Base-by-base conservation (phyloP, 2,888 invertebrate species). In the Lasioglossum figueresi region DNA sequence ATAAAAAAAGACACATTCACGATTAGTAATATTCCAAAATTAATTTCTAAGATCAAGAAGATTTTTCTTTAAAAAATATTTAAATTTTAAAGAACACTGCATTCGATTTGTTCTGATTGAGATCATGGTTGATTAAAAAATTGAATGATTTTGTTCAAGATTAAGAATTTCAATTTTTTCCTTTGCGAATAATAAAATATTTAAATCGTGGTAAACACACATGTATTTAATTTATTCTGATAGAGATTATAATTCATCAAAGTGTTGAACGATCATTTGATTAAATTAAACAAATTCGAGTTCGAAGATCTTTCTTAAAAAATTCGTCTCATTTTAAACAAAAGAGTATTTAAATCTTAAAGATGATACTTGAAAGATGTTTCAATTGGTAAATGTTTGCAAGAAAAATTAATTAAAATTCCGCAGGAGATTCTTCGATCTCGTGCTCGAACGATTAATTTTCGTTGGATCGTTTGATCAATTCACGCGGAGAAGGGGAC, bases 401-500 rank as follows among this genome's bases (percentile, higher is more conserved):
- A 52, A 23, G 19, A 2, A 48, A 2, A 4, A 10, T 52, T 23
- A 3, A 52, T 52, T 52, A 23, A 52, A 23, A 23, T 52, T 23
- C 1, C 52, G 19, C 0, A 0, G 48, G 2, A 48, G 48, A 48
- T 48, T 23, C 48, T 48, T 48, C 19, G 2, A 48, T 19, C 48
- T 48, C 48, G 48, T 16, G 48, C 10, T n/a, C 10, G 10, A 23
- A 10, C 31, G 63, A 63, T 31, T 14, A 31, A 63, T 63, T 63
- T 16, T 63, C 31, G 63, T 31, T 16, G 31, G 31, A 68, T 40
- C 68, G 68, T 68, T 68, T 12, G 37, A 23, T 37, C 12, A 4
- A 12, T 34, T 27, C 43, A 72, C 76, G 72, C 76, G 76, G 37
- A 81, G 72, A 66, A 81, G 48, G 81, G 76, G 83, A 56, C 37